Evolutionary conservation across 2,113 vertebrate genomes (phyloP), one percentile per base, ranked within the genome.

Genomic region (Panthera leo): DNA sequence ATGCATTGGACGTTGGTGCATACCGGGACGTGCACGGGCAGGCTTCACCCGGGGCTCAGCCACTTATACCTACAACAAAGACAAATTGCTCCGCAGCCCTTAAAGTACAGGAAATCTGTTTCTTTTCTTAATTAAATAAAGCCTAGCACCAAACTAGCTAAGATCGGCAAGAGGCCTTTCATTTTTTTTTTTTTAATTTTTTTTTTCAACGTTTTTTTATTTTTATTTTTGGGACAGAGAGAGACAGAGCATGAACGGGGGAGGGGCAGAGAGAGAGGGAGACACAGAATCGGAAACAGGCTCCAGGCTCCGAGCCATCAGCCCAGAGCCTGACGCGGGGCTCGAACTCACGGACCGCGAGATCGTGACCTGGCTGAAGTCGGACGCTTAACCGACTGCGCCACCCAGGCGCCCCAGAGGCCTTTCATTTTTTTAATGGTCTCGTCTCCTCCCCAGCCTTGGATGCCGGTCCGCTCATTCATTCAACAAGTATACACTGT

Each of bases 1-100:
- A 18, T 55, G 34, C 45, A 3, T 3, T 14, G 55, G 48, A 70
- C 39, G 3, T 5, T 0, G 5, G 13, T 1, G 3, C 36, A 23
- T 25, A 11, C 91, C 0, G 0, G 6, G 31, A 75, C 58, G 0
- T 55, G 89, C 29, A 51, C 9, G 3, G 89, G 86, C 87, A 92
- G 80, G 76, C 58, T 85, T 45, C 61, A 31, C 67, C 13, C 34
- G 15, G 16, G 16, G 51, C 71, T 58, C 34, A 29, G 78, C 18
- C 75, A 29, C 85, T 82, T 42, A 23, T 0, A n/a, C 25, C 92
- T 45, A 42, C n/a, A 68, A 80, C 58, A 75, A 90, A 85, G 63
- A 90, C 73, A 85, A 71, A 83, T 6, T n/a, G 61, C 51, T 89
- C 39, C 36, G 15, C 55, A 18, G 29, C 12, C 88, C 85, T 70